Evolutionary conservation across 2,797 vertebrate genomes (phyloP), one percentile per base, ranked within the genome.

Genomic region (Fringilla coelebs): DNA sequence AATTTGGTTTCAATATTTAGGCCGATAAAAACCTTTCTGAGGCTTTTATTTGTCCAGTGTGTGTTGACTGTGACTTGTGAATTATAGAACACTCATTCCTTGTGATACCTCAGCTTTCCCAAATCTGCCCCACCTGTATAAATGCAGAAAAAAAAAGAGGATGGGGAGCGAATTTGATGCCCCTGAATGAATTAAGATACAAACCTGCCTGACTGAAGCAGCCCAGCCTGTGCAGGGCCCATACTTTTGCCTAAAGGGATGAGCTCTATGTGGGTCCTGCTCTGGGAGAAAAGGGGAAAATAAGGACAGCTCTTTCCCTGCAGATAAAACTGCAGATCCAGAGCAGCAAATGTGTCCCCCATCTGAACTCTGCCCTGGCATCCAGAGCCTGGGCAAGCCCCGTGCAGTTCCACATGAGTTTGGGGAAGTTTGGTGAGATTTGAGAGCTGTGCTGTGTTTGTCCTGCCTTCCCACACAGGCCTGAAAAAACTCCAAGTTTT

Each of bases 1-100:
- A 98, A 98, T 96, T 98, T 97, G 97, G 97, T 98, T 98, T 98
- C 97, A 97, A 94, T 97, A 98, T 96, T 97, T 97, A 98, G 97
- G 90, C 96, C 43, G 85, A 97, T 25, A 91, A 49, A 88, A 89
- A 51, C 80, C 40, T 95, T 94, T 76, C 67, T 15, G 73, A 55
- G 90, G 71, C 85, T 90, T 94, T 89, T 78, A 68, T 85, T 91
- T 78, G 89, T 71, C 10, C 16, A 61, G 38, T 3, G 26, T 31
- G 10, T 26, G 17, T 54, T 71, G 45, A 67, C 28, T 43, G 3
- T 25, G 52, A 31, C 9, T 49, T 62, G 58, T 63, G 67, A 81
- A 36, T 80, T 55, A 31, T 0, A 72, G 52, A 3, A 29, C 45
- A 18, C 9, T 48, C 0, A 0, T 52, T 73, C 31, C 13, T 34